phyloP scores from a whole-genome alignment of 2,888 invertebrate species.

The Prostheceraeus crozeri region DNA sequence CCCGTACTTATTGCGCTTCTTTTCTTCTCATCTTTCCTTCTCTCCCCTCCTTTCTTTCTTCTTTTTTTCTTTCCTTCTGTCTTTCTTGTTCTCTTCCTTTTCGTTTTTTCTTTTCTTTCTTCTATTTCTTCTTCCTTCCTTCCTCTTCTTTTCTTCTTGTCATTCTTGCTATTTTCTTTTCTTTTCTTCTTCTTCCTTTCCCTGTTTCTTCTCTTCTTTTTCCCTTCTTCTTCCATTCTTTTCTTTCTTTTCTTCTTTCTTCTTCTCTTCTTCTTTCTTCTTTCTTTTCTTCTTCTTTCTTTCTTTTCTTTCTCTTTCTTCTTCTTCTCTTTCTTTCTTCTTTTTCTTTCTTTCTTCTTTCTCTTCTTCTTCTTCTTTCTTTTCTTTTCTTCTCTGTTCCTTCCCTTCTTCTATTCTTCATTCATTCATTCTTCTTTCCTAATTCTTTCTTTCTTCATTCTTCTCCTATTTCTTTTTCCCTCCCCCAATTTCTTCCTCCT shows the following conservation, averaged over 20 bases:
- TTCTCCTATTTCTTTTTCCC: slow-evolving; percentile 2
- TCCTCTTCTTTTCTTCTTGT: not conserved
- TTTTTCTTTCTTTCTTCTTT: no score
- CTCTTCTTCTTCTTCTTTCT: slow-evolving; percentile 8
- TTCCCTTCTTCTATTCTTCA: not conserved
- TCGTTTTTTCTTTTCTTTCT: not conserved
- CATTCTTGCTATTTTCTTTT: not conserved
- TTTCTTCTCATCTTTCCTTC: not conserved
- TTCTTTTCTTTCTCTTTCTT: no score
- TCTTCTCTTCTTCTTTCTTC: not conserved
- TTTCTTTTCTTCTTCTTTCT: slow-evolving; percentile 8
- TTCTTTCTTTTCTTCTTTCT: not conserved
- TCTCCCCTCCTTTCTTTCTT: no score
- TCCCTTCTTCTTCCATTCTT: not conserved
- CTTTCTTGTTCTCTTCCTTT: slow-evolving; percentile 2
- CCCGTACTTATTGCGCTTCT: not conserved
- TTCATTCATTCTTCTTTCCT: not conserved
- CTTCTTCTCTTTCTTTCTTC: slow-evolving; percentile 8
- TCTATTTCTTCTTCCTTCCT: not conserved
- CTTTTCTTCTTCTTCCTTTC: slow-evolving; percentile 1
- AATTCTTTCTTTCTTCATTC: not conserved
- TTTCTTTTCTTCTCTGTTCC: no score
- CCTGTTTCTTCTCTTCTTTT: not conserved
- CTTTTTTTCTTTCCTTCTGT: slow-evolving; percentile 3
- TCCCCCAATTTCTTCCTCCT: not conserved